Base-by-base conservation (phyloP, 64 coral and sea anemone genomes). In the Montipora foliosa region DNA sequence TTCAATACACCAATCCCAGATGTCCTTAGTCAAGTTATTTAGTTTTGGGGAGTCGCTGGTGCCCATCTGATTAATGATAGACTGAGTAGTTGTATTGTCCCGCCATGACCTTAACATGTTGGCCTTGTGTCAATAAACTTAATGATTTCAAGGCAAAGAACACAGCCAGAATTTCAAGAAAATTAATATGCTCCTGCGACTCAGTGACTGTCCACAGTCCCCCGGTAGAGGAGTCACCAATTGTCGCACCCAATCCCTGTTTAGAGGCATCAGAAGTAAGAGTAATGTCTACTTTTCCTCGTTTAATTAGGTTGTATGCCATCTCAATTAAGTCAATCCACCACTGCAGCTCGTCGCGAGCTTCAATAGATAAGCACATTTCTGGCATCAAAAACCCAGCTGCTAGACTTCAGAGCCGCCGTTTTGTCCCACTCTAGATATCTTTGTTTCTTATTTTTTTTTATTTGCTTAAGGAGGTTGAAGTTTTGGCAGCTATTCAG, bases 231-330 rank as follows among this genome's bases (percentile, higher is more conserved):
- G 44, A 19, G 15, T 81, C n/a, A n/a, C n/a, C n/a, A n/a, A n/a
- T n/a, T n/a, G n/a, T n/a, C n/a, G n/a, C 60, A 58, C 81, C 91
- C 81, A 81, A 85, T 0, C 91, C 91, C 73, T 59, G 21, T 74
- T 92, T 92, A 45, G 81, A 87, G 24, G 91, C 91, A 79, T 92
- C 91, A 20, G 91, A 78, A 29, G 46, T 75, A 53, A 88, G 37
- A 14, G 68, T 88, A 62, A 81, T 81, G 15, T 81, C 79, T 81
- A 62, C 20, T 1, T 60, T 22, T 59, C 52, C 20, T 61, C 6
- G 52, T 14, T 0, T 81, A 29, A 81, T 81, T 6, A 22, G 79
- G 79, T 81, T 60, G 22, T 19, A 62, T 62, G 22, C 52, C 10
- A 22, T 29, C 79, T 62, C 21, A 10, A 62, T 19, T 60, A 21